Evolutionary conservation across 2,797 vertebrate genomes (phyloP).

Genomic region (Pipistrellus pipistrellus): DNA sequence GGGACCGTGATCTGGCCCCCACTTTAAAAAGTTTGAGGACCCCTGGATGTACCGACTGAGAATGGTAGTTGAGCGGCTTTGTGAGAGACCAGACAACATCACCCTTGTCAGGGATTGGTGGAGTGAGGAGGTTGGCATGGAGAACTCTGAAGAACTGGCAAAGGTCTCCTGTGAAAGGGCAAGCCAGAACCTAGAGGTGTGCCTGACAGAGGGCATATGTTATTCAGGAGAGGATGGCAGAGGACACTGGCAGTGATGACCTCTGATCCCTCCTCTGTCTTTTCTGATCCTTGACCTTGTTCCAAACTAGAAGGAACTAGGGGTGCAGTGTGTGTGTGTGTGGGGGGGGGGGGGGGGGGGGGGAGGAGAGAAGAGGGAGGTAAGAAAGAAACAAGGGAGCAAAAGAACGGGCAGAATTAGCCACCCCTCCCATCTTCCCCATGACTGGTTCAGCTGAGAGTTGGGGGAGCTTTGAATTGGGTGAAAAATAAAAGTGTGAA

Average conservation of each 20-base stretch:
- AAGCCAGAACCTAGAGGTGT: not conserved
- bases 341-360: fast-evolving
- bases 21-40: no score
- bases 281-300: not conserved
- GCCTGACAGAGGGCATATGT: not conserved
- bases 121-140: not conserved
- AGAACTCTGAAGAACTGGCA: not conserved
- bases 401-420: not conserved
- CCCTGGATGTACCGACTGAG: not conserved
- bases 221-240: not conserved
- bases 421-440: not conserved
- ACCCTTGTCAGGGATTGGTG: not conserved
- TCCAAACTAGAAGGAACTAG: not conserved
- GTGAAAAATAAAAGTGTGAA: slow-evolving; percentile 41
- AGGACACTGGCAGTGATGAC: not conserved
- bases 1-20: no score
- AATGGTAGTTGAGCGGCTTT: not conserved
- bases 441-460: not conserved
- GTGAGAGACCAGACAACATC: not conserved
- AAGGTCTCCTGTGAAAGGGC: not conserved
- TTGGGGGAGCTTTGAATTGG: not conserved
- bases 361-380: not conserved
- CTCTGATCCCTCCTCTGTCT: not conserved
- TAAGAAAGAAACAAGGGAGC: not conserved
- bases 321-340: no score